Conservation (phyloP, 1,140 invertebrate genomes). For the Pachyrhynchus sulphureomaculatus region DNA sequence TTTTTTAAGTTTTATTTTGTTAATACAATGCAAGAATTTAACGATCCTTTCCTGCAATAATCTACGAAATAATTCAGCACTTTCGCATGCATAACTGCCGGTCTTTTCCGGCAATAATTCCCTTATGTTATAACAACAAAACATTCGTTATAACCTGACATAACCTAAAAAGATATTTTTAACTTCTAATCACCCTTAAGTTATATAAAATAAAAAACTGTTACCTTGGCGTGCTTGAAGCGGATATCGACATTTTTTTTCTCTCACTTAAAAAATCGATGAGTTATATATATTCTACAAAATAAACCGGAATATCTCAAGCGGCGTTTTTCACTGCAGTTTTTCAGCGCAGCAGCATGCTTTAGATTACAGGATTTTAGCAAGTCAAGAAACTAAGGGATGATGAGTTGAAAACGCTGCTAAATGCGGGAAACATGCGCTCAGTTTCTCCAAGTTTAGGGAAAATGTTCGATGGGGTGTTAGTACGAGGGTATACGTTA, state of each 20-base stretch:
- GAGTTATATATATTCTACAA: not conserved
- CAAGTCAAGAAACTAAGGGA: not conserved
- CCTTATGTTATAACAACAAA: no score
- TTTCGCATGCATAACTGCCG: no score
- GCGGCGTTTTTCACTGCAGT: not conserved
- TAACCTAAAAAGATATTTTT: no score
- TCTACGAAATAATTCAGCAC: no score
- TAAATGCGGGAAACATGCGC: slow-evolving; percentile 14
- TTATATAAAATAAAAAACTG: not conserved
- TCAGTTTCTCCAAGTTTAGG: slow-evolving; percentile 2
- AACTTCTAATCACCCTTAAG: no score
- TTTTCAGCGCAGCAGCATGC: not conserved
- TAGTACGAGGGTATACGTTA: slow-evolving; percentile 3
- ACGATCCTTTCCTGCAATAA: no score
- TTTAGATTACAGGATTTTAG: not conserved
- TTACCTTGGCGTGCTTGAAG: slow-evolving; percentile 16
- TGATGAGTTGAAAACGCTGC: slow-evolving; percentile 5
- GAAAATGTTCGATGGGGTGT: not conserved
- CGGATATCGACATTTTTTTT: not conserved
- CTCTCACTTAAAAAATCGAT: not conserved
- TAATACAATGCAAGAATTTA: no score
- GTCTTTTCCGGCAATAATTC: no score
- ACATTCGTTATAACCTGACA: no score
- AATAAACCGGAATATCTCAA: not conserved
- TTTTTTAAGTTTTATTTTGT: no score